Evolutionary conservation across 2,113 vertebrate species (phyloP).

Genomic region (Arizona elegans): DNA sequence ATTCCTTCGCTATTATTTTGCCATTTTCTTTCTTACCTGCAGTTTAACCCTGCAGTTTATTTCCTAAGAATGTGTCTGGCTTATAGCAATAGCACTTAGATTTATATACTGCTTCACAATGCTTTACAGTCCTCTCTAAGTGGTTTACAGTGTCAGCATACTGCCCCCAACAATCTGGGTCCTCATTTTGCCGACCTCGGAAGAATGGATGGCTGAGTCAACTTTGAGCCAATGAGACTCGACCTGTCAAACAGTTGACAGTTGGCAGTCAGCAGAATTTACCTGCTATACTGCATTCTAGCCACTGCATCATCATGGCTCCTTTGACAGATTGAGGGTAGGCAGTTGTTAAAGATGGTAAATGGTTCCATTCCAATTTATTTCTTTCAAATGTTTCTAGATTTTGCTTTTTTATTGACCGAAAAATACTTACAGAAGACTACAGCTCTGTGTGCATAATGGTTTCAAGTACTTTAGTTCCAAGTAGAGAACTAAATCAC

Average conservation of each 20-base stretch:
- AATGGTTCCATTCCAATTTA: background rate
- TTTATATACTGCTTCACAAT: background rate
- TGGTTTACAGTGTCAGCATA: background rate
- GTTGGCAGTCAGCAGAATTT: background rate
- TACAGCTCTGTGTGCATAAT: background rate
- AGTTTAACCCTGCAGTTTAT: background rate
- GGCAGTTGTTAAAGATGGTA: background rate
- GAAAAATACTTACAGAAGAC: background rate
- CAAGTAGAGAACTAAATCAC: background rate
- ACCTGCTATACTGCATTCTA: background rate
- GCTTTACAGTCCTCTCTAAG: background rate
- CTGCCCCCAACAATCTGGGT: background rate
- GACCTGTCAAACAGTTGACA: background rate
- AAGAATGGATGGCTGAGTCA: background rate
- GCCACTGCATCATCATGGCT: background rate
- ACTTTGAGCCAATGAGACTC: background rate
- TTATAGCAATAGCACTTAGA: background rate
- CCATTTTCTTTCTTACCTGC: background rate
- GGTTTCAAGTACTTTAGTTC: background rate
- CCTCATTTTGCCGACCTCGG: background rate
- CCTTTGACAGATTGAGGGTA: background rate
- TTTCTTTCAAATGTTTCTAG: background rate
- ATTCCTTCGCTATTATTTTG: background rate
- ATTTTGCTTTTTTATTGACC: background rate
- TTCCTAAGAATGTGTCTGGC: background rate